Conservation (phyloP, 1,140 invertebrate genomes). For the Drosophila teissieri region DNA sequence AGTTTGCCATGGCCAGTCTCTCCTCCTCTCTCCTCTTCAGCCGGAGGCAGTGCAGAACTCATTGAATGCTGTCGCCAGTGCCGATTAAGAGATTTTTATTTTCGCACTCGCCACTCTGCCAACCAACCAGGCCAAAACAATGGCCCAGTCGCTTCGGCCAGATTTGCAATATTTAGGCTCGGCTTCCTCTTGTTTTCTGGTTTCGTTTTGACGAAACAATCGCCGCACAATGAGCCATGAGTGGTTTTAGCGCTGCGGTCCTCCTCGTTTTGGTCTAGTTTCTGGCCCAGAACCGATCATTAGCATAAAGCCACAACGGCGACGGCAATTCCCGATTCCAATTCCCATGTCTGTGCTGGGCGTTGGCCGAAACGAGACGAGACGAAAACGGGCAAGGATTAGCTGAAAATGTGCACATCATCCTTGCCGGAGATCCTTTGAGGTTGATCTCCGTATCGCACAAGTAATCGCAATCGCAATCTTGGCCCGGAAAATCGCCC, state of each 20-base stretch:
- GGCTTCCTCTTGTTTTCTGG: slow-evolving; percentile 44
- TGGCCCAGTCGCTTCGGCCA: slow-evolving; percentile 56
- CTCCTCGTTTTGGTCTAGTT: slow-evolving; percentile 62
- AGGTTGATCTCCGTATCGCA: slow-evolving; percentile 63
- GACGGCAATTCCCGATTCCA: slow-evolving; percentile 51
- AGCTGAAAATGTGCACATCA: slow-evolving; percentile 78
- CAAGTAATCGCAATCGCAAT: slow-evolving; percentile 66
- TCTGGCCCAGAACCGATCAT: slow-evolving; percentile 72
- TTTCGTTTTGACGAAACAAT: slow-evolving; percentile 61
- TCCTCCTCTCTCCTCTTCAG: slow-evolving; percentile 1
- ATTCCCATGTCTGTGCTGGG: slow-evolving; percentile 56
- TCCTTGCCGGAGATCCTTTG: slow-evolving; percentile 42
- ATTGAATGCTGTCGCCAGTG: slow-evolving; percentile 84
- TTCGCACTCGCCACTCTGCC: slow-evolving; percentile 66
- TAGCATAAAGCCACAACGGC: slow-evolving; percentile 83
- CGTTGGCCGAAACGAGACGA: slow-evolving; percentile 50
- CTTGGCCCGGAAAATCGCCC: slow-evolving; percentile 33
- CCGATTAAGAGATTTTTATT: slow-evolving; percentile 83
- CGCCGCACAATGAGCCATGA: slow-evolving; percentile 71
- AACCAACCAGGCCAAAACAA: slow-evolving; percentile 54
- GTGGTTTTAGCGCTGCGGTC: slow-evolving; percentile 63
- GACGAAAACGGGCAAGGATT: slow-evolving; percentile 44
- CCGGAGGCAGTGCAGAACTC: slow-evolving; percentile 60
- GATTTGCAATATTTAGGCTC: slow-evolving; percentile 80
- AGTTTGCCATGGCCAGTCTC: slow-evolving; percentile 18